Base-by-base conservation (phyloP, 1,140 invertebrate genomes). In the Drosophila pandora region DNA sequence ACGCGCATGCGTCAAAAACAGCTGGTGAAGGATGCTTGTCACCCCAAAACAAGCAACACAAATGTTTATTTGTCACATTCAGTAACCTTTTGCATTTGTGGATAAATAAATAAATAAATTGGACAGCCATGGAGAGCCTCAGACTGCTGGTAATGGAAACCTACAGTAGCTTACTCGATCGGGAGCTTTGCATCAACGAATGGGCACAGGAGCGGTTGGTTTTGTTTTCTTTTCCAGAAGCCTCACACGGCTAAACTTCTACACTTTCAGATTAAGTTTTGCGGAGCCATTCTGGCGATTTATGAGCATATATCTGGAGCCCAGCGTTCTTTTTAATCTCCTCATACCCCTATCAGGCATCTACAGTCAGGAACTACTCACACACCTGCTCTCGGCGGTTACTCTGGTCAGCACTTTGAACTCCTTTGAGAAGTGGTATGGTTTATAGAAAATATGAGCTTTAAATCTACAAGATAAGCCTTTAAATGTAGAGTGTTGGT, bases 391-490 rank as follows among this genome's bases (percentile, higher is more conserved):
- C 2, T 41, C 28, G 30, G 61, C 64, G 3, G n/a, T 85, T 22
- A 72, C 75, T 12, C 39, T 89, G 2, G 50, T 76, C 5, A 90
- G 82, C 55, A 54, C 52, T 0, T 4, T 90, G 8, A 76, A 70
- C 57, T 90, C 90, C 4, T 65, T 89, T 5, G 55, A 55, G 17
- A 91, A 91, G 62, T 91, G 90, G 90, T 88, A 58, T 63, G 79
- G 47, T 17, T n/a, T 17, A 22, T 1, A 17, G 3, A n/a, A 17
- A 43, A 43, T 13, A 39, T n/a, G 3, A 6, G 39, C 2, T n/a
- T 41, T 6, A 6, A 28, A 28, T 7, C 25, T 28, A 28, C 5
- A 6, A 28, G 25, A 28, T 28, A 28, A 7, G 25, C 5, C 25
- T 28, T 28, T 28, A 1, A 0, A 28, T 6, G 25, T 28, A 1